Evolutionary conservation across 2,888 invertebrate species (phyloP), one percentile per base, ranked within the genome.

Genomic region (Himalopsyche japonica): DNA sequence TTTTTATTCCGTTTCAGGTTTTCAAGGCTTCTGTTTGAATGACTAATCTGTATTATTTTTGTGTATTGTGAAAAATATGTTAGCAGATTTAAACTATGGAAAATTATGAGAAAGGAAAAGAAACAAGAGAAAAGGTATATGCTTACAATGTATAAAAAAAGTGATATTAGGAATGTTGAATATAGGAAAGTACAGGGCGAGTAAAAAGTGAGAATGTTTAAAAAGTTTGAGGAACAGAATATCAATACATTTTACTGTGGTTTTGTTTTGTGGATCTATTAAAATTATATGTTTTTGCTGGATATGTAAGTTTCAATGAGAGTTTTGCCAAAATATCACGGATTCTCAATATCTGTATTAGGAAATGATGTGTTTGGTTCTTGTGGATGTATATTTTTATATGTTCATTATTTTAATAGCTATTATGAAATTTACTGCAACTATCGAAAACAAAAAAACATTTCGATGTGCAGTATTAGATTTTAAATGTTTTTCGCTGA

Each of bases 121-220:
- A 70, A 70, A 70, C 70, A 70, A 70, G 70, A 70, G 70, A 70
- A 70, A 70, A 70, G 43, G 70, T 30, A 70, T 70, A 70, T 70
- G 70, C 70, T 70, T 70, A 70, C 70, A 70, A 70, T 70, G 70
- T 70, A 70, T 70, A 70, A 70, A 70, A 48, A 70, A 70, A 70
- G 70, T 70, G 70, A 70, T 70, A 70, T 70, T 70, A 70, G 70
- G 70, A 70, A 70, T 70, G 70, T 70, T 70, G 70, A 70, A 70
- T 70, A 70, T 70, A 70, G 70, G 70, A 70, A 70, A 70, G 70
- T 70, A 70, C 70, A 70, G 70, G 70, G 70, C 70, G 70, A 70
- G 70, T 70, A 70, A 70, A 70, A 70, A 70, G 70, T 70, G 70
- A 70, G 70, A 70, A 70, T 70, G 70, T 27, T 70, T 70, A 27